phyloP scores from a whole-genome alignment of 2,888 invertebrate species.

The Sycophila texana region DNA sequence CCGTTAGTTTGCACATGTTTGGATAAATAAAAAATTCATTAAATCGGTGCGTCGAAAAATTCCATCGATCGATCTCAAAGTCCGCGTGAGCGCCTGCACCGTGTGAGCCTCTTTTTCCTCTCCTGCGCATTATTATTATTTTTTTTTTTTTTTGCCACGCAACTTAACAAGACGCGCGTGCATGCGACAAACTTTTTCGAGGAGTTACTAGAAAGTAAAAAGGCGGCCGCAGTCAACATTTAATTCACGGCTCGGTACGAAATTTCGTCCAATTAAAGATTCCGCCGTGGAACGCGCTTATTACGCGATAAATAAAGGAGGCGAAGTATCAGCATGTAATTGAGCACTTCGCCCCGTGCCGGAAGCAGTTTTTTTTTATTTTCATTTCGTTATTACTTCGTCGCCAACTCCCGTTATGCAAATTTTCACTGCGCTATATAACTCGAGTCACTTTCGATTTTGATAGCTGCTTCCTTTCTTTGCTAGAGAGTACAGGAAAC shows the following conservation, averaged over 20 bases:
- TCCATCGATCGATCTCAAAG: background rate
- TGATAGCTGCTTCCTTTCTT: background rate
- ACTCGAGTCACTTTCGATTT: conserved; percentile 18
- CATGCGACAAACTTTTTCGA: conserved; percentile 8
- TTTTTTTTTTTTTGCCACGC: background rate
- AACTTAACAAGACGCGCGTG: background rate
- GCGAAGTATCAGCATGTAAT: conserved; percentile 15
- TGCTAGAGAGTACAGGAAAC: too few relatives aligned
- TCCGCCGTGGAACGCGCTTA: conserved; percentile 21
- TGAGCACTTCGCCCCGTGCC: conserved; percentile 22
- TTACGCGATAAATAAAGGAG: conserved; percentile 13
- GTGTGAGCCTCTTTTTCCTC: background rate
- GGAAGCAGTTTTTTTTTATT: conserved; percentile 2
- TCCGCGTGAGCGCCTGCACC: background rate
- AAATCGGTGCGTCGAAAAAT: background rate
- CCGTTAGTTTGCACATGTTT: too few relatives aligned
- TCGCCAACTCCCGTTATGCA: conserved; percentile 22
- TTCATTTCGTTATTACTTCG: conserved; percentile 19
- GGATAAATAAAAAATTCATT: background rate
- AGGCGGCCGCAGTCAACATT: background rate
- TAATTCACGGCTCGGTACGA: conserved; percentile 29
- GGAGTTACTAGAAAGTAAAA: conserved; percentile 14
- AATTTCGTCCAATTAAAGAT: conserved; percentile 43
- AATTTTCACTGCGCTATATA: background rate
- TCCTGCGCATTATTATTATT: too few relatives aligned